Conservation (phyloP, 2,888 invertebrate species). For the Drosophila pegasa region DNA sequence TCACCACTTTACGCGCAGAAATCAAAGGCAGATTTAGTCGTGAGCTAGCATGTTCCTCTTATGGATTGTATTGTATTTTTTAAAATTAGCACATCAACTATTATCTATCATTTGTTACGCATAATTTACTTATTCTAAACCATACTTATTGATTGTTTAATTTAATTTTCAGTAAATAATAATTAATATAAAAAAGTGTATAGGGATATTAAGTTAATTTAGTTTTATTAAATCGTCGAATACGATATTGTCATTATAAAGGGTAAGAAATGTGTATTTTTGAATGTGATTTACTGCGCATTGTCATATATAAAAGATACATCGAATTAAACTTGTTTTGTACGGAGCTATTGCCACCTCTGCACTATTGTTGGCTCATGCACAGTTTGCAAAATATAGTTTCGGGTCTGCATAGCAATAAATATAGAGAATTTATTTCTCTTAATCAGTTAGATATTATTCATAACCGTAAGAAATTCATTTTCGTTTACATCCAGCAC, state of each 20-base stretch:
- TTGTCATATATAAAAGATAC: not conserved
- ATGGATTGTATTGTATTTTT: no score
- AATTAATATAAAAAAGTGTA: no score
- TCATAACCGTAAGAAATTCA: not conserved
- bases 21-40: not conserved
- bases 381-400: not conserved
- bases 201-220: no score
- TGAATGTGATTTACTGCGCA: not conserved
- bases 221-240: no score
- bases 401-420: not conserved
- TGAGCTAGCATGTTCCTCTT: not conserved
- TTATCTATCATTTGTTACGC: no score
- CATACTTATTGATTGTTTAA: no score
- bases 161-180: no score
- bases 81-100: no score
- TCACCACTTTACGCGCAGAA: not conserved
- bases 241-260: no score
- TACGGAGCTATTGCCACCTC: not conserved
- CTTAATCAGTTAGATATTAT: not conserved
- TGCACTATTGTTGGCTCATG: not conserved
- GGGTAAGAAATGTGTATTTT: not conserved
- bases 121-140: no score
- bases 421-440: not conserved
- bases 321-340: not conserved
- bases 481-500: not conserved